Conservation (phyloP, 30 jellyfish, hydroid and myxozoan genomes). For the Nemopilema nomurai region DNA sequence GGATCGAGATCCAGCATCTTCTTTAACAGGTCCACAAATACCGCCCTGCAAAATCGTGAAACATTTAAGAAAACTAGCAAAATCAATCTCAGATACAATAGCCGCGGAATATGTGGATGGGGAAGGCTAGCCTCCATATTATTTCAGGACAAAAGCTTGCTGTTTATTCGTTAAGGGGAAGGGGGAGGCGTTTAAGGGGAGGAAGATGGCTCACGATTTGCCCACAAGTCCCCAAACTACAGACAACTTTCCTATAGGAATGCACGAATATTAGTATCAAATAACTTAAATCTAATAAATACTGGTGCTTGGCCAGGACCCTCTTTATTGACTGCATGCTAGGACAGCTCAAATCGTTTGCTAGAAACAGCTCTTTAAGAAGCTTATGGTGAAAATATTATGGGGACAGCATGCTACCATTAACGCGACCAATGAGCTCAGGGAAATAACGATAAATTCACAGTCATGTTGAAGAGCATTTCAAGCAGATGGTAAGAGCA, state of each 20-base stretch:
- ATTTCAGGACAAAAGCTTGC: too few species aligned
- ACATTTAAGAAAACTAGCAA: background rate
- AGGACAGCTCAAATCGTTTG: background rate
- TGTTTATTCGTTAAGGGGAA: too few species aligned
- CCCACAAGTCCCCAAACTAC: too few species aligned
- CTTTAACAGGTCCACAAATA: conserved; percentile 91
- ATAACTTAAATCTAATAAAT: too few species aligned
- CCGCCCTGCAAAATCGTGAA: conserved; percentile 69
- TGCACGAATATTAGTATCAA: too few species aligned
- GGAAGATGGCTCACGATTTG: too few species aligned
- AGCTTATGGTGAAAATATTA: background rate
- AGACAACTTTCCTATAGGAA: too few species aligned
- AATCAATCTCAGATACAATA: too few species aligned
- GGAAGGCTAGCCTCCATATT: too few species aligned
- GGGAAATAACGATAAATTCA: background rate
- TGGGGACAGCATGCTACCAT: background rate
- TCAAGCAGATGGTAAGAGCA: background rate
- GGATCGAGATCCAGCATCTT: conserved; percentile 94
- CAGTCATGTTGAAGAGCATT: background rate
- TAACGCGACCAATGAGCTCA: background rate
- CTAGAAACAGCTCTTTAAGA: background rate
- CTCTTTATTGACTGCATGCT: background rate
- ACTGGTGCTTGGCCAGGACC: background rate
- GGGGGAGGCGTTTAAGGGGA: too few species aligned
- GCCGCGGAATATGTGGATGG: too few species aligned